phyloP scores from a whole-genome alignment of 2,797 vertebrate species.

The Trematomus bernacchii region DNA sequence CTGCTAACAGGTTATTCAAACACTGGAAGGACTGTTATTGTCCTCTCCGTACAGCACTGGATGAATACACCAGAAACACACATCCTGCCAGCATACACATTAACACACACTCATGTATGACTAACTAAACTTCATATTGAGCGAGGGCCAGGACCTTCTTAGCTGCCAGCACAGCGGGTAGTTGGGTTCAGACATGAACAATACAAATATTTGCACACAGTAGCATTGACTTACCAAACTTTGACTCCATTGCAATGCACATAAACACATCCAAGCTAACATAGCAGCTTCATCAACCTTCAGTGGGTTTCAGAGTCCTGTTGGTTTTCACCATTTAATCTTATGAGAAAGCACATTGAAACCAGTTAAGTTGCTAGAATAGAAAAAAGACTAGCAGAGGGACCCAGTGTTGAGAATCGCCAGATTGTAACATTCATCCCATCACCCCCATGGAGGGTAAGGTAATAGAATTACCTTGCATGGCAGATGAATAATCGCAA shows the following conservation, averaged over 20 bases:
- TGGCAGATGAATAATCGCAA: no score
- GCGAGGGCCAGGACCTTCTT: constrained; percentile 28
- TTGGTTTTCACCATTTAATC: constrained; percentile 32
- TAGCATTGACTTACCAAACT: constrained; percentile 18
- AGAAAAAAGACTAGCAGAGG: constrained; percentile 27
- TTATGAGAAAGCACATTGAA: constrained; percentile 24
- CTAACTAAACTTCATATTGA: constrained; percentile 29
- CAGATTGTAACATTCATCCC: constrained; percentile 46
- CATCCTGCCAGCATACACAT: constrained; percentile 61
- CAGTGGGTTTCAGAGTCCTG: constrained; percentile 17
- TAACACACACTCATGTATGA: constrained; percentile 42
- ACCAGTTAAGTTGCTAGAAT: constrained; percentile 20
- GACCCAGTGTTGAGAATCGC: constrained; percentile 25
- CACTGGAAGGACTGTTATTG: constrained; percentile 67
- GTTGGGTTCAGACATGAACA: constrained; percentile 36
- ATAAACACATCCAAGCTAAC: constrained; percentile 4
- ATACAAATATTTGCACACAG: constrained; percentile 27
- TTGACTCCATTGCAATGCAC: constrained; percentile 11
- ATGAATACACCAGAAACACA: constrained; percentile 46
- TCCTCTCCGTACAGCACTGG: constrained; percentile 41
- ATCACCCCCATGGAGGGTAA: constrained; percentile 41
- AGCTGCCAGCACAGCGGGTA: constrained; percentile 30
- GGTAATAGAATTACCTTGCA: constrained; percentile 48
- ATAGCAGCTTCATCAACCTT: constrained; percentile 1
- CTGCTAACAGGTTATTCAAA: constrained; percentile 68